Evolutionary conservation across 2,888 invertebrate genomes (phyloP), one percentile per base, ranked within the genome.

Genomic region (Eremobia ochroleuca): DNA sequence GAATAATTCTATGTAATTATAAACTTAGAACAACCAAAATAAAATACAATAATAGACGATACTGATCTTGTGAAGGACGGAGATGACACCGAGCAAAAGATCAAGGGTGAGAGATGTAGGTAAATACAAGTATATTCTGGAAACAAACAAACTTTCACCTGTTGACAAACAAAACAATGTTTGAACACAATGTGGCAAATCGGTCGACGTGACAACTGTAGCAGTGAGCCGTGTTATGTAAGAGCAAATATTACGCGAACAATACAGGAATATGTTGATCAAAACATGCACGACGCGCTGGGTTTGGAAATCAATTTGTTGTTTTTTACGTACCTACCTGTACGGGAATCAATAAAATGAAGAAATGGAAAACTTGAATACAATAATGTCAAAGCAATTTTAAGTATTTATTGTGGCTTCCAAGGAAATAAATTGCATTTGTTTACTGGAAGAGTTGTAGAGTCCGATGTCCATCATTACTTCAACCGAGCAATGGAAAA

Each of bases 131-230:
- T 67, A 18, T 18, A 71, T 69, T 61, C 59, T 70, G 40, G 55
- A 81, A 73, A 65, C 61, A 64, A 76, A 75, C 37, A 77, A 67
- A 65, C 73, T 81, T 85, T 80, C 73, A 68, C 80, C 75, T 71
- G 70, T 67, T 75, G 85, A 74, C 55, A 80, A 77, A 76, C 66
- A 69, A 85, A 76, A 67, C 61, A 66, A 70, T 79, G 79, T 79
- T 79, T 73, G 76, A 74, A 73, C 73, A 85, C 79, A 79, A 77
- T 77, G 58, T 62, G 65, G 55, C 65, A 58, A 65, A 72, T 77
- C 68, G 58, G 58, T 67, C 65, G 75, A 73, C 70, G 67, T 73
- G 81, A 82, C 76, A 74, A 64, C 52, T 64, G 52, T 81, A 55
- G 40, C 68, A 25, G 65, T 61, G 74, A 62, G 69, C 15, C 8